Percentiles rank a stretch among this genome's conserved stretches.
phyloP scores from a whole-genome alignment of 1,140 invertebrate species.

The Bombus consobrinus region DNA sequence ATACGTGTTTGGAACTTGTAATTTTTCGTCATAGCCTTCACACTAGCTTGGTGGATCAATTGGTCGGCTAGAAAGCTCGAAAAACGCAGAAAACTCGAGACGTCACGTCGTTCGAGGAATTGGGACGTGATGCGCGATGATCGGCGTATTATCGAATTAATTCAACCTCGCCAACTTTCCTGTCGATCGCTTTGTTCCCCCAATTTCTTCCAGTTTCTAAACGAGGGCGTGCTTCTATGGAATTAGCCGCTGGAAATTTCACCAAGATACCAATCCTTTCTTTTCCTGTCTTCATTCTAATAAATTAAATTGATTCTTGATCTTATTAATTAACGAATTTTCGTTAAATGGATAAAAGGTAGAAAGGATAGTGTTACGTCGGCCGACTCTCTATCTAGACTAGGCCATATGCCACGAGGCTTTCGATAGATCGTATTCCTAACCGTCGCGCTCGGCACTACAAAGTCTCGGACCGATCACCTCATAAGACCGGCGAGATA shows the following conservation, averaged over 20 bases:
- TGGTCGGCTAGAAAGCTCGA: slow-evolving; percentile 2
- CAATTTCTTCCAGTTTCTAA: not conserved
- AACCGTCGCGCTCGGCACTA: no score
- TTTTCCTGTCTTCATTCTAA: not conserved
- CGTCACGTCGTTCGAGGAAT: slow-evolving; percentile 33
- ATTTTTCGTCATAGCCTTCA: not conserved
- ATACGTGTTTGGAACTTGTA: no score
- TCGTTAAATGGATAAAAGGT: not conserved
- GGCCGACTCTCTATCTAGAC: no score
- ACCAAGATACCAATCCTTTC: not conserved
- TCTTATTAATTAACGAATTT: not conserved
- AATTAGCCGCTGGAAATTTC: not conserved
- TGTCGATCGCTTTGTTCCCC: not conserved
- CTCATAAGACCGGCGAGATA: no score
- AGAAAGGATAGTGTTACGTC: no score
- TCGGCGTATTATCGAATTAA: slow-evolving; percentile 58
- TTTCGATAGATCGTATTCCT: no score
- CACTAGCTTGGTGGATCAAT: not conserved
- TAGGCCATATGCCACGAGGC: no score
- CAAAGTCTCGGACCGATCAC: no score
- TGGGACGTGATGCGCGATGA: slow-evolving; percentile 48
- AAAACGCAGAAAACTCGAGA: slow-evolving; percentile 13
- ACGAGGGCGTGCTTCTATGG: not conserved
- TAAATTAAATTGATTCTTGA: no score
- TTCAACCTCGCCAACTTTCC: slow-evolving; percentile 42